These are phyloP conservation scores for Centruroides vittatus DNA, from an alignment of 1,140 invertebrate species.

Conservation along the genomic window DNA sequence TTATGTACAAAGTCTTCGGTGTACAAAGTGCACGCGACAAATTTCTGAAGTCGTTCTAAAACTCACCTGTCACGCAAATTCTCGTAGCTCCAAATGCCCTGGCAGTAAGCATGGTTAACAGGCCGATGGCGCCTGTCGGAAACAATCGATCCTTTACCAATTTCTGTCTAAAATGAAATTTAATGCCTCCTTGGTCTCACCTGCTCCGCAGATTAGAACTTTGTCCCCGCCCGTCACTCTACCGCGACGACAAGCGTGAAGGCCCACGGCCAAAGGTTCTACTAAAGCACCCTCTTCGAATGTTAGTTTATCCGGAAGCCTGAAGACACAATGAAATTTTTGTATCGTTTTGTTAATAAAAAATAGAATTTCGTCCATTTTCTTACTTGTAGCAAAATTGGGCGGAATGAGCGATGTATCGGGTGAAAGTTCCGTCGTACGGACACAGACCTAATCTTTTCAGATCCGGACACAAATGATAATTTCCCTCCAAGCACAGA, in stretches of 20 bases:
- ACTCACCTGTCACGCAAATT: slow-evolving; percentile 62
- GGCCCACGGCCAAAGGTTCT: slow-evolving; percentile 82
- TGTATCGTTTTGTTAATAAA: too few relatives aligned
- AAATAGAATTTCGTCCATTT: not conserved
- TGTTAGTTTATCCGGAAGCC: slow-evolving; percentile 75
- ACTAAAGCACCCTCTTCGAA: slow-evolving; percentile 86
- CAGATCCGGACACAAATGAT: not conserved
- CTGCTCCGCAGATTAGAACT: slow-evolving; percentile 78
- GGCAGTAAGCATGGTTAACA: slow-evolving; percentile 66
- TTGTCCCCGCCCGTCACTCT: slow-evolving; percentile 51
- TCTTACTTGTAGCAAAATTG: slow-evolving; percentile 11
- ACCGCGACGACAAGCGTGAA: slow-evolving; percentile 75
- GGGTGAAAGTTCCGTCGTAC: slow-evolving; percentile 7
- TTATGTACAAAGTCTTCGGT: too few relatives aligned
- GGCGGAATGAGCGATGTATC: slow-evolving; percentile 7
- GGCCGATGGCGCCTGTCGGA: slow-evolving; percentile 59
- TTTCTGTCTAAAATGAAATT: too few relatives aligned
- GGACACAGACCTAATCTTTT: slow-evolving; percentile 17
- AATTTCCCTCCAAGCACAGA: not conserved
- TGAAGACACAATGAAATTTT: slow-evolving; percentile 24
- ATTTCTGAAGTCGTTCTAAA: not conserved
- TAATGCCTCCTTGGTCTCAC: slow-evolving; percentile 14
- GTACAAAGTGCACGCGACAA: too few relatives aligned
- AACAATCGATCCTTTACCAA: not conserved
- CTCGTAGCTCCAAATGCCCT: slow-evolving; percentile 76